phyloP scores from a whole-genome alignment of 2,113 vertebrate species.

The Apistogramma diplotaenia region DNA sequence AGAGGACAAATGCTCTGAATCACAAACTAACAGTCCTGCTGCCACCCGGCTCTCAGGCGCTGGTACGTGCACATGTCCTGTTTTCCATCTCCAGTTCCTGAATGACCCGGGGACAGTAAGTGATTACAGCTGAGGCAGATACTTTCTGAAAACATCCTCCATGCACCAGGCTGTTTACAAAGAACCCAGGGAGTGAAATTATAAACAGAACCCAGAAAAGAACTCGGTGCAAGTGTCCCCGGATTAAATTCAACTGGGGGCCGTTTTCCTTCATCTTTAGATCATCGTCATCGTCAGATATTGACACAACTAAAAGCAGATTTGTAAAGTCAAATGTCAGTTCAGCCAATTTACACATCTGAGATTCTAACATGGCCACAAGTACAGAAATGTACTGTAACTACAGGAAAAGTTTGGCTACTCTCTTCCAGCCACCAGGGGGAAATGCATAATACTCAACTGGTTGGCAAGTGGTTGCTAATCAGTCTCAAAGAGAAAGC shows the following conservation, averaged over 20 bases:
- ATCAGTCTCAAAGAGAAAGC: no score
- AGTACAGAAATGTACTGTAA: neutral
- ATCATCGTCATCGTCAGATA: neutral
- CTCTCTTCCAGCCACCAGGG: no score
- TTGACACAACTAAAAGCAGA: neutral
- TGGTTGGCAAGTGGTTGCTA: no score
- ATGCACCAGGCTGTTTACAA: slow-evolving; percentile 9
- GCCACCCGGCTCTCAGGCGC: neutral
- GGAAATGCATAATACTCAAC: no score
- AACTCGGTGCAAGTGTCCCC: neutral
- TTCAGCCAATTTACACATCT: neutral
- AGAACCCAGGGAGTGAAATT: neutral
- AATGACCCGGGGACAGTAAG: slow-evolving; percentile 7
- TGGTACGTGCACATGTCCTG: neutral
- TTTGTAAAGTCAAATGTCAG: neutral
- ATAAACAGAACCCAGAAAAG: neutral
- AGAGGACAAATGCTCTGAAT: neutral
- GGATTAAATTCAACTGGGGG: neutral
- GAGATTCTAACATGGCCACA: neutral
- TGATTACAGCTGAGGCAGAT: slow-evolving; percentile 12
- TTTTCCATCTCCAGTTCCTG: slow-evolving; percentile 9
- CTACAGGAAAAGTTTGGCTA: neutral
- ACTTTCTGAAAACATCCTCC: slow-evolving; percentile 2
- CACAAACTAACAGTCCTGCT: neutral
- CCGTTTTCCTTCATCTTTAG: neutral